A percentile compares a stretch with the other conserved stretches of the same genome.
Conservation (phyloP, 92 coral and sea anemone species). For the Diadumene lineata region DNA sequence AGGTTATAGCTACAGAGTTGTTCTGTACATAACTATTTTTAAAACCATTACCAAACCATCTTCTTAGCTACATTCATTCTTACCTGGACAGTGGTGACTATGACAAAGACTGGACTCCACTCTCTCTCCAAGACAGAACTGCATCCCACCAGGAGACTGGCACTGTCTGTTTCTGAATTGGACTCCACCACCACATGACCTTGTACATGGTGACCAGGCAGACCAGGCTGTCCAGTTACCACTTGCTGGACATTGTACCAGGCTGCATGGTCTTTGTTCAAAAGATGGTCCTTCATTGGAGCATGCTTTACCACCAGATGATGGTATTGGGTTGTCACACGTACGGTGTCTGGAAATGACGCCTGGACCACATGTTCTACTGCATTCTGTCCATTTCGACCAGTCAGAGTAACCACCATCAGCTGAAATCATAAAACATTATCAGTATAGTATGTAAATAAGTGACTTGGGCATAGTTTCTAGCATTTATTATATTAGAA, state of each 20-base stretch:
- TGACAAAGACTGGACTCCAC: slow-evolving; percentile 78
- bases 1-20: too few species aligned
- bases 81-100: slow-evolving; percentile 94
- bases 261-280: slow-evolving; percentile 80
- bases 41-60: too few species aligned
- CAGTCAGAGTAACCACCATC: slow-evolving; percentile 86
- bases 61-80: background rate
- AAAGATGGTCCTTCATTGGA: slow-evolving; percentile 90
- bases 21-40: too few species aligned
- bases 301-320: slow-evolving; percentile 92
- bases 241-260: slow-evolving; percentile 67
- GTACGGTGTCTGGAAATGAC: slow-evolving; percentile 92
- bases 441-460: background rate
- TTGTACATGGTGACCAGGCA: slow-evolving; percentile 78
- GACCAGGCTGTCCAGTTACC: slow-evolving; percentile 92
- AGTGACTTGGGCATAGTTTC: background rate
- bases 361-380: slow-evolving; percentile 94
- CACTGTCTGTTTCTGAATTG: slow-evolving; percentile 88
- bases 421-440: slow-evolving; percentile 42
- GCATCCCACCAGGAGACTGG: slow-evolving; percentile 52
- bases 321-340: slow-evolving; percentile 82
- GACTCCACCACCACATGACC: slow-evolving; percentile 88
- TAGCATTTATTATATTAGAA: too few species aligned
- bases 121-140: slow-evolving; percentile 80
- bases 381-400: slow-evolving; percentile 87